Conservation (phyloP, 2,797 vertebrate genomes). For the Myripristis jacobus region DNA sequence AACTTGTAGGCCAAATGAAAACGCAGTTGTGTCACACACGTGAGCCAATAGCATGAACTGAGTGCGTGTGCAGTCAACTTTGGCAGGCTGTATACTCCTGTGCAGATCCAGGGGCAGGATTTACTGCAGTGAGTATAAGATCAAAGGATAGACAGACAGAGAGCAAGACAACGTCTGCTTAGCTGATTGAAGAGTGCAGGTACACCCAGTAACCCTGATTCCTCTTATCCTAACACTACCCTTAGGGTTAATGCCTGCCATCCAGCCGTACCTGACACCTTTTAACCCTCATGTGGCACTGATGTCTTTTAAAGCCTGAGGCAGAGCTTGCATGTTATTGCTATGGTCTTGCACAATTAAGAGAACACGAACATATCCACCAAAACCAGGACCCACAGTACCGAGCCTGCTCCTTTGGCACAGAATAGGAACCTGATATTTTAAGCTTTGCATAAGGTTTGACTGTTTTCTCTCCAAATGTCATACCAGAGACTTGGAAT, state of each 20-base stretch:
- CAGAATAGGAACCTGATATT: not conserved
- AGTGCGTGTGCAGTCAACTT: not conserved
- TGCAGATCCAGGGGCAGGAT: conserved; percentile 20
- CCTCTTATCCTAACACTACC: conserved; percentile 26
- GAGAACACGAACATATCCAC: not conserved
- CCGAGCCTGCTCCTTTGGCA: not conserved
- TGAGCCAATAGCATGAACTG: not conserved
- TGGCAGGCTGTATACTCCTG: not conserved
- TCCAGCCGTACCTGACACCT: conserved; percentile 28
- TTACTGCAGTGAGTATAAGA: conserved; percentile 49
- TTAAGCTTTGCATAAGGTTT: not conserved
- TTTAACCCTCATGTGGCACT: not conserved
- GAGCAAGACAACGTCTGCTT: conserved; percentile 30
- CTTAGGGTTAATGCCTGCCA: conserved; percentile 44
- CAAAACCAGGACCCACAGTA: not conserved
- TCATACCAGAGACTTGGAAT: not conserved
- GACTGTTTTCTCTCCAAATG: not conserved
- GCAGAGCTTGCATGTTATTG: conserved; percentile 7
- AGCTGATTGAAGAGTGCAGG: conserved; percentile 44
- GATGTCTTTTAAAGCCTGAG: conserved; percentile 15
- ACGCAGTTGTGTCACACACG: not conserved
- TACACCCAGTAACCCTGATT: conserved; percentile 25
- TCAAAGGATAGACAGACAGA: conserved; percentile 41
- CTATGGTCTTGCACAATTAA: not conserved
- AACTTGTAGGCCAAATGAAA: not conserved